Percentiles rank a stretch among this genome's conserved stretches.
phyloP scores from a whole-genome alignment of 2,888 invertebrate genomes.

The Conus canariensis region DNA sequence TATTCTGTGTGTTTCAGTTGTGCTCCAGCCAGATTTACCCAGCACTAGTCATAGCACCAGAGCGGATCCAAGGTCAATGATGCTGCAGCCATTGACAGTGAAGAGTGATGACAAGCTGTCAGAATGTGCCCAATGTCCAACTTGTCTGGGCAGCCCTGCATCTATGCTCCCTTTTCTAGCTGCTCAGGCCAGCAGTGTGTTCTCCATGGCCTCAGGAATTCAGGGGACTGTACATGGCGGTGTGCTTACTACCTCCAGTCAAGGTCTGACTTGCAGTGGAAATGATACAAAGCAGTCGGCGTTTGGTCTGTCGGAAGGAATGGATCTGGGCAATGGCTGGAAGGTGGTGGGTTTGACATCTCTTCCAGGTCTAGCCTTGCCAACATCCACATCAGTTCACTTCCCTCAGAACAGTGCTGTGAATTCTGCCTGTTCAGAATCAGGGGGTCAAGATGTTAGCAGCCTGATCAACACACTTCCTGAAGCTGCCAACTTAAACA shows the following conservation, averaged over 20 bases:
- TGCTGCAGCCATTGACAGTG: background rate
- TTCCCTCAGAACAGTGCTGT: too few species aligned
- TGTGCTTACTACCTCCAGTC: background rate
- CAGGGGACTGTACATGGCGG: background rate
- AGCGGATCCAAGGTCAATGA: background rate
- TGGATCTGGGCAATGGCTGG: conserved; percentile 36
- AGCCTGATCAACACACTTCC: background rate
- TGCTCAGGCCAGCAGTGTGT: conserved; percentile 14
- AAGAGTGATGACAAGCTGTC: background rate
- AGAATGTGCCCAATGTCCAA: background rate
- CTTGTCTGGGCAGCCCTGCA: background rate
- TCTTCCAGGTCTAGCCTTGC: conserved; percentile 6
- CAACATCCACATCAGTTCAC: background rate
- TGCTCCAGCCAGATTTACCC: conserved; percentile 15
- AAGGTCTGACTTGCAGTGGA: background rate
- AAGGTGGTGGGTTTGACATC: conserved; percentile 39
- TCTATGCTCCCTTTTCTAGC: conserved; percentile 24
- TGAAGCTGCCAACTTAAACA: background rate
- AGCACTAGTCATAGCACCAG: background rate
- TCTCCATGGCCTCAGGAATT: conserved; percentile 10
- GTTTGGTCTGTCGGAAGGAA: background rate
- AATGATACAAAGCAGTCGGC: background rate
- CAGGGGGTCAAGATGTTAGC: background rate
- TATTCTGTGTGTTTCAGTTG: background rate
- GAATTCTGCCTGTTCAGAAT: background rate